Percentiles rank a stretch among this genome's conserved stretches.
phyloP scores from a whole-genome alignment of 2,888 invertebrate genomes.

The Limnephilus rhombicus region DNA sequence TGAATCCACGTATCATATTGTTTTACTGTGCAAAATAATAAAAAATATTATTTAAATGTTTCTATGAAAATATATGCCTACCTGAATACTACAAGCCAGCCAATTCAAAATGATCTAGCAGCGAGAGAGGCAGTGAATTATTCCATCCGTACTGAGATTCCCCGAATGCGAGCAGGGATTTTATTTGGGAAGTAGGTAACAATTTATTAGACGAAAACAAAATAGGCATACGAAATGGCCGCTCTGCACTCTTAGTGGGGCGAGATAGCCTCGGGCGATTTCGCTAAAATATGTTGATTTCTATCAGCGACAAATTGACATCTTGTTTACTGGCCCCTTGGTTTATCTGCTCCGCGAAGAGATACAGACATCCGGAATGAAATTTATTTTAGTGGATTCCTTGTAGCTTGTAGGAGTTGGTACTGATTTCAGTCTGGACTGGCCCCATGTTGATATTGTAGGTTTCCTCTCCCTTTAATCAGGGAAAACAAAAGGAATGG shows the following conservation, averaged over 20 bases:
- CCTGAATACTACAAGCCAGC: background rate
- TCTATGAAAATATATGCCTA: too few species aligned
- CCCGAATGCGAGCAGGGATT: background rate
- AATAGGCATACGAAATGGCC: background rate
- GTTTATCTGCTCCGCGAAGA: constrained; percentile 44
- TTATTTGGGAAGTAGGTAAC: background rate
- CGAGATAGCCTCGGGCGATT: constrained; percentile 41
- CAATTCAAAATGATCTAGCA: background rate
- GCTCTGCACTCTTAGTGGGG: background rate
- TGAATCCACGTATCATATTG: too few species aligned
- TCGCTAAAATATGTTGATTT: constrained; percentile 55
- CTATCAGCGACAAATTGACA: constrained; percentile 58
- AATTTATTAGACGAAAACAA: constrained; percentile 49
- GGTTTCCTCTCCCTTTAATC: constrained; percentile 58
- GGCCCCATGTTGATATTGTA: constrained; percentile 22
- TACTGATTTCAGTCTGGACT: constrained; percentile 42
- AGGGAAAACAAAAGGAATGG: constrained; percentile 49
- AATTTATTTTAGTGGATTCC: constrained; percentile 46
- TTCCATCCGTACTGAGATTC: background rate
- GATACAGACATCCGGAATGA: constrained; percentile 50
- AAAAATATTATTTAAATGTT: too few species aligned
- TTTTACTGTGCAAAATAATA: too few species aligned
- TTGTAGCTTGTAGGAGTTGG: constrained; percentile 20
- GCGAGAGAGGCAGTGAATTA: background rate
- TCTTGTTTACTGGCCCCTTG: constrained; percentile 54